These are phyloP conservation scores for Drosophila repleta DNA, from an alignment of 1,140 invertebrate species.

Conservation along the genomic window DNA sequence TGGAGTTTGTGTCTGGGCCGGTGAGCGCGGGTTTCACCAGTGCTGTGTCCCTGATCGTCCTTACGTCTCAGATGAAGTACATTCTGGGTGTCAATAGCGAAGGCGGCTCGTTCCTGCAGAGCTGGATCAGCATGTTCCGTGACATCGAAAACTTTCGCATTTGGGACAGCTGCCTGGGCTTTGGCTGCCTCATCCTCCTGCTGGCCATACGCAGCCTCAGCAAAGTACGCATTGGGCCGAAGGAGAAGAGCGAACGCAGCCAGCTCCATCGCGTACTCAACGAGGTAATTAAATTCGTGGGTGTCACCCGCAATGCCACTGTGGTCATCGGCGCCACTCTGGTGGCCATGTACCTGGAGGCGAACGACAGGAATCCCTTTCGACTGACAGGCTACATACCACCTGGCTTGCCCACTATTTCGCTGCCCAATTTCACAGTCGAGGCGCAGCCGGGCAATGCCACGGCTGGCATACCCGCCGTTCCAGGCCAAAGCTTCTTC, in stretches of 20 bases:
- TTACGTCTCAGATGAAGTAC: constrained; percentile 94
- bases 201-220: constrained; percentile 88
- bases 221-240: constrained; percentile 86
- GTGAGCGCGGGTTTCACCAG: constrained; percentile 97
- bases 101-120: constrained; percentile 89
- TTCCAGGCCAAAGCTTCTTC: constrained; percentile 84
- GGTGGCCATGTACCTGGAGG: constrained; percentile 85
- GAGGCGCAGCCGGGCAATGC: constrained; percentile 55
- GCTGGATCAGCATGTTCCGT: constrained; percentile 88
- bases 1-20: constrained; percentile 96
- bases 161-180: constrained; percentile 89
- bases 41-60: constrained; percentile 95
- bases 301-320: constrained; percentile 90
- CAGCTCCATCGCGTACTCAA: constrained; percentile 85
- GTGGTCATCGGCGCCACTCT: constrained; percentile 89
- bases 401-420: constrained; percentile 87
- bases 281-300: constrained; percentile 87
- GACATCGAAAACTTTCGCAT: constrained; percentile 87
- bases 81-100: constrained; percentile 91
- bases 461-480: constrained; percentile 83
- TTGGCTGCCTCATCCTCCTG: constrained; percentile 88
- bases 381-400: constrained; percentile 86
- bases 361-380: constrained; percentile 57
- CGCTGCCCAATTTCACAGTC: constrained; percentile 88
- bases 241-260: constrained; percentile 84